Percentiles rank a stretch among this genome's conserved stretches.
Conservation (phyloP, 2,113 vertebrate genomes). For the Phalacrocorax brasilianus region DNA sequence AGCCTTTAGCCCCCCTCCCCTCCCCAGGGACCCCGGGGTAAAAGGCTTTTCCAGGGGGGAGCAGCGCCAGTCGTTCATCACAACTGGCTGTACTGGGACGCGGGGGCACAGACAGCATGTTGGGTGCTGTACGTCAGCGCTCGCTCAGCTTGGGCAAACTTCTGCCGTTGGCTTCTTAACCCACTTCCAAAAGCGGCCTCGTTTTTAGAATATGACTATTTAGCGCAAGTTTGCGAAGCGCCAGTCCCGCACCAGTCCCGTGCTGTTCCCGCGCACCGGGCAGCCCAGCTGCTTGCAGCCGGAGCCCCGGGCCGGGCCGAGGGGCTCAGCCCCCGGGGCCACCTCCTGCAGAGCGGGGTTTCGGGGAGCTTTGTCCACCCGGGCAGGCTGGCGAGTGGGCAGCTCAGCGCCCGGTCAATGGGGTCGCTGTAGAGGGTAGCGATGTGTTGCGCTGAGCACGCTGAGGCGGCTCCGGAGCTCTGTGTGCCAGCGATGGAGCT, state of each 20-base stretch:
- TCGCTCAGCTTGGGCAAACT: not conserved
- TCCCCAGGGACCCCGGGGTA: rapidly evolving
- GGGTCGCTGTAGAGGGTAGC: not conserved
- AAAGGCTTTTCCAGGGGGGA: not conserved
- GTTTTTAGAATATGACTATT: not conserved
- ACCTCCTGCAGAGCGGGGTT: rapidly evolving
- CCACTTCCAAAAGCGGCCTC: not conserved
- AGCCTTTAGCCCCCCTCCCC: not conserved
- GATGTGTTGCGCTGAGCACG: rapidly evolving
- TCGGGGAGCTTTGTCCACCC: rapidly evolving
- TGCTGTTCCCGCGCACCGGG: not conserved
- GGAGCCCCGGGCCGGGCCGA: rapidly evolving
- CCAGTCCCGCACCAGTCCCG: rapidly evolving
- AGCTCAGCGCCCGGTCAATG: rapidly evolving
- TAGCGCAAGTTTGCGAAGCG: rapidly evolving
- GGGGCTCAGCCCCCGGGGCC: not conserved
- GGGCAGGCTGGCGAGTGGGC: not conserved
- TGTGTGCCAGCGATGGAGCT: not conserved
- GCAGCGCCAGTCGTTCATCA: not conserved
- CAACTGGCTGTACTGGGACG: not conserved
- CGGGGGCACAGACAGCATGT: rapidly evolving
- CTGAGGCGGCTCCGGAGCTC: not conserved
- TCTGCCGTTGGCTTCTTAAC: not conserved
- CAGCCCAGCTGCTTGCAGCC: not conserved
- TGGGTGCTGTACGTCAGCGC: not conserved